Percentiles rank a stretch among this genome's conserved stretches.
Conservation (phyloP, 2,888 invertebrate genomes). For the Dicroscelio sp. region DNA sequence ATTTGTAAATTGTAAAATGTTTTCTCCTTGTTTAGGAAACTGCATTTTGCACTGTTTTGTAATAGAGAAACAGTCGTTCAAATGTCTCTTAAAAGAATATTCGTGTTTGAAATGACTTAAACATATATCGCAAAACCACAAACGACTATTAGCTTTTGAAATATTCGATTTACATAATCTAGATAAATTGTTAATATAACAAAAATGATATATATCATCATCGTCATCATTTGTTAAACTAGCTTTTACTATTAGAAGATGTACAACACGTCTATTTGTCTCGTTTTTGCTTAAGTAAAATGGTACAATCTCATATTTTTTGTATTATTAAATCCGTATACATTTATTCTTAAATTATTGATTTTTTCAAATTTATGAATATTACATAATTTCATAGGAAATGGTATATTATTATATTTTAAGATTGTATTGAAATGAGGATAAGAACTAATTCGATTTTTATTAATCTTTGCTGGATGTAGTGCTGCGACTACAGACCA, state of each 20-base stretch:
- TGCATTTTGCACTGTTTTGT: slow-evolving; percentile 50
- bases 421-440: background rate
- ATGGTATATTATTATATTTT: slow-evolving; percentile 28
- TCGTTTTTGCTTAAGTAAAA: background rate
- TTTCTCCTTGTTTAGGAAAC: slow-evolving; percentile 18
- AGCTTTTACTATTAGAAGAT: background rate
- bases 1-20: too few species aligned
- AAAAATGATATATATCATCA: slow-evolving; percentile 32
- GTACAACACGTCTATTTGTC: background rate
- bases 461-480: background rate
- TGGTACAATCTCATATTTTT: background rate
- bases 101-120: slow-evolving; percentile 26
- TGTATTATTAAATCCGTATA: background rate
- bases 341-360: slow-evolving; percentile 74
- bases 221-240: background rate
- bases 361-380: slow-evolving; percentile 51
- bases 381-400: slow-evolving; percentile 29
- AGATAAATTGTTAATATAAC: slow-evolving; percentile 4
- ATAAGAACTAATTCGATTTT: background rate
- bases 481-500: background rate
- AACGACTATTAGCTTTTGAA: background rate
- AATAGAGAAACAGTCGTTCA: slow-evolving; percentile 4
- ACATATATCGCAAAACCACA: slow-evolving; percentile 15
- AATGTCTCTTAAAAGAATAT: slow-evolving; percentile 24
- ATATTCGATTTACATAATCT: slow-evolving; percentile 34